These are phyloP conservation scores for Lonchura striata DNA, from an alignment of 2,113 vertebrate species.

Conservation along the genomic window DNA sequence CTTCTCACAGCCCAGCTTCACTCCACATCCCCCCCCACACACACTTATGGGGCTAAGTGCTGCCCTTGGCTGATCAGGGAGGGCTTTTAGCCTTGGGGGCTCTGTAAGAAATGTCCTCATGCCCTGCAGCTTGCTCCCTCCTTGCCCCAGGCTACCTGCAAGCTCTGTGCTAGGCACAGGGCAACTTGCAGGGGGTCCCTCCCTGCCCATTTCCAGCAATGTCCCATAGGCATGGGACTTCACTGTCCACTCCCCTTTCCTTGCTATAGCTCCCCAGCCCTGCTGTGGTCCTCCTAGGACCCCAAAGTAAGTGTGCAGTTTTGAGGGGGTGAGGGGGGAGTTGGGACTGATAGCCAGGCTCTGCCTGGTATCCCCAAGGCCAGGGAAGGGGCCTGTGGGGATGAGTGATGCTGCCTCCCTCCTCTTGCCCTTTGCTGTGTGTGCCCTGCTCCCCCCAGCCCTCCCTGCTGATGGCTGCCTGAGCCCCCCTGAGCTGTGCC, in stretches of 20 bases:
- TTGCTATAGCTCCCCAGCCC: background rate
- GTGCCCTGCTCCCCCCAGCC: conserved; percentile 16
- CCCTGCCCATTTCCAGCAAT: background rate
- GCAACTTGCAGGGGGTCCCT: background rate
- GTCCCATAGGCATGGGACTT: background rate
- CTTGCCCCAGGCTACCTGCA: background rate
- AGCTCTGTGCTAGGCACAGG: background rate
- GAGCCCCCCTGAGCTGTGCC: background rate
- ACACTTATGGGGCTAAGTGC: background rate
- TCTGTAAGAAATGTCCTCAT: background rate
- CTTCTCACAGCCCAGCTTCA: background rate
- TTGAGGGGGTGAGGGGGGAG: background rate
- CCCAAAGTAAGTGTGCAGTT: background rate
- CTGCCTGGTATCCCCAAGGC: background rate
- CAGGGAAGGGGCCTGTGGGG: background rate
- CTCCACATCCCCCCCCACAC: fast-evolving
- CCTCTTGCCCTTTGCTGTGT: conserved; percentile 31
- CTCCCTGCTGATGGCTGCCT: conserved; percentile 27
- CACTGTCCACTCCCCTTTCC: background rate
- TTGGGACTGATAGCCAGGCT: background rate
- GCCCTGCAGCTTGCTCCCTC: background rate
- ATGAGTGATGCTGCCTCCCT: background rate
- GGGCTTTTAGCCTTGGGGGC: background rate
- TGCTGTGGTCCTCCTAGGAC: background rate
- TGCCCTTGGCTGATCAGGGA: background rate